Evolutionary conservation across 2,797 vertebrate genomes (phyloP), one percentile per base, ranked within the genome.

Genomic region (Pelobates cultripes): DNA sequence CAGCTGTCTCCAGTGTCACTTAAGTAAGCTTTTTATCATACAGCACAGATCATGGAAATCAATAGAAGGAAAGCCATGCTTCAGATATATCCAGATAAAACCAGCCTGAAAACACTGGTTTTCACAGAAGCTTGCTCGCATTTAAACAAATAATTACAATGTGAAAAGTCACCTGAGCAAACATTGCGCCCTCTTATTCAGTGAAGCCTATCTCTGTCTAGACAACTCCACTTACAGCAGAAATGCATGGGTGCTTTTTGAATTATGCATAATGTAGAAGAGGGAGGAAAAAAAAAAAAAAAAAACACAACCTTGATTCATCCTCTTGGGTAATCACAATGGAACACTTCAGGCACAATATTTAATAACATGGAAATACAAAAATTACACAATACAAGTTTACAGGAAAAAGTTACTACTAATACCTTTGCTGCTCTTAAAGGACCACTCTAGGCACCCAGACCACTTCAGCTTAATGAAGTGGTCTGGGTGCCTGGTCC

Each of bases 1-100:
- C 94, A 92, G 92, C 87, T 89, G 89, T 87, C 92, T 93, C 93
- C 92, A 86, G 87, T 88, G 89, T 89, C 89, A 91, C 89, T 90
- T 89, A 89, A 90, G 89, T 85, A 28, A 84, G 89, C 92, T 89
- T 91, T 90, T 87, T 90, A 91, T 92, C 91, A 90, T 40, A 84
- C 81, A 86, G 87, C 74, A 44, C 86, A 88, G 88, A 88, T 90
- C 89, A 89, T 53, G 84, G 80, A 85, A 91, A 92, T 93, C 92
- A 87, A 92, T 91, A 89, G 13, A 83, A 84, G 86, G 83, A 85
- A 82, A 85, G 75, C 80, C 86, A 70, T 0, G 0, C 71, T 55
- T 80, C 15, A 89, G 86, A 86, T 82, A 77, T 7, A 45, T 7
- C 70, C 51, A 64, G 86, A 70, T 75, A 42, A 80, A 78, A 73